Evolutionary conservation across 2,797 vertebrate species (phyloP).

Genomic region (Paramormyrops hopkinsi): DNA sequence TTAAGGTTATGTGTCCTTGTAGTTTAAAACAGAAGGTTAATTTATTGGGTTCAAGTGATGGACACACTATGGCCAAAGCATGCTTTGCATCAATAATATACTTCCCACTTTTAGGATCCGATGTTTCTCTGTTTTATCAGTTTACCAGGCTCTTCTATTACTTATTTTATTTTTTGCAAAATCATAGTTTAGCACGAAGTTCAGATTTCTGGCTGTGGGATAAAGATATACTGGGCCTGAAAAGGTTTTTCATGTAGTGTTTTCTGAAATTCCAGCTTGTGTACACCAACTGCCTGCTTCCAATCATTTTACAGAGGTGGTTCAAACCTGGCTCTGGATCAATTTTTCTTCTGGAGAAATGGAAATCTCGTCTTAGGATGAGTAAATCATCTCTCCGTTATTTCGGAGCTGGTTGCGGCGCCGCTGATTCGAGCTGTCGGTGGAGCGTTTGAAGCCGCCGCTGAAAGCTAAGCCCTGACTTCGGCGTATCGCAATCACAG

Average conservation of each 20-base stretch:
- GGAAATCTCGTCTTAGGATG: slow-evolving; percentile 14
- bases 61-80: neutral
- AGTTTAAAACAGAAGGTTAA: slow-evolving; percentile 45
- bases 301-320: neutral
- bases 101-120: neutral
- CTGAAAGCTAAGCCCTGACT: slow-evolving; percentile 47
- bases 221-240: neutral
- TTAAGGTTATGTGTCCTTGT: slow-evolving; percentile 52
- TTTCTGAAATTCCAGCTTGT: slow-evolving; percentile 6
- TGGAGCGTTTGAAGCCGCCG: slow-evolving; percentile 42
- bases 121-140: neutral
- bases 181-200: neutral
- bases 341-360: slow-evolving; percentile 7
- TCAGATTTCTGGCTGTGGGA: neutral
- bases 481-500: slow-evolving; percentile 58
- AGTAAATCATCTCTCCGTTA: slow-evolving; percentile 22
- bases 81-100: neutral
- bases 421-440: slow-evolving; percentile 44
- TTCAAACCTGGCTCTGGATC: neutral
- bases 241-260: neutral
- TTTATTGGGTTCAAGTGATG: slow-evolving; percentile 21
- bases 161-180: neutral
- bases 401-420: slow-evolving; percentile 29
- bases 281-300: neutral
- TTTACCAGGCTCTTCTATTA: neutral